Evolutionary conservation across 2,113 vertebrate genomes (phyloP), one percentile per base, ranked within the genome.

Genomic region (Corythoichthys intestinalis): DNA sequence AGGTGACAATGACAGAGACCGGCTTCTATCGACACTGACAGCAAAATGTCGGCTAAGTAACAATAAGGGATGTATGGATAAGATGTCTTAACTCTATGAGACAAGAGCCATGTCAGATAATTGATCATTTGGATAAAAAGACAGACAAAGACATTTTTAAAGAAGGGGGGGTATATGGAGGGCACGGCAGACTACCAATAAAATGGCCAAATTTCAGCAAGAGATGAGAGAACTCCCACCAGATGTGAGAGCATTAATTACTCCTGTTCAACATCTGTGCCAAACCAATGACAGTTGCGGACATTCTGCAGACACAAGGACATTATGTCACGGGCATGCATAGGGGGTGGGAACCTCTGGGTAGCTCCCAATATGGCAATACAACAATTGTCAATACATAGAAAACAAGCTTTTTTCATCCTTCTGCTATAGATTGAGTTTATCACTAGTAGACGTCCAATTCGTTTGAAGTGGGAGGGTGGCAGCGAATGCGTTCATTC

Each of bases 241-340:
- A 90, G 86, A 89, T 87, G 88, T 88, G 82, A 75, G 63, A 74
- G 81, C 84, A 89, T 90, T 90, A 89, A 90, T 91, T 89, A 87
- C 78, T 80, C 67, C 81, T 83, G 77, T 84, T 89, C 83, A 89
- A 86, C 81, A 73, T 34, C 70, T 52, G 79, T 76, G 89, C 83
- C 86, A 87, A 85, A 28, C 50, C 76, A 77, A 63, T 85, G 86
- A 84, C 76, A 76, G 81, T 66, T 73, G 76, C 81, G 73, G 73
- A 59, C 76, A 73, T 46, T 69, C 66, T 71, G 77, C 74, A 86
- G 73, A 83, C 70, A 79, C 83, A 91, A 90, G 86, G 90, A 89
- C 88, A 81, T 88, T 86, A 73, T 65, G 50, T 58, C 41, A 61
- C 72, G 44, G 17, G 69, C 54, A 57, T 74, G 52, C 34, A 70